phyloP scores from a whole-genome alignment of 1,140 invertebrate species.

The Atta cephalotes region DNA sequence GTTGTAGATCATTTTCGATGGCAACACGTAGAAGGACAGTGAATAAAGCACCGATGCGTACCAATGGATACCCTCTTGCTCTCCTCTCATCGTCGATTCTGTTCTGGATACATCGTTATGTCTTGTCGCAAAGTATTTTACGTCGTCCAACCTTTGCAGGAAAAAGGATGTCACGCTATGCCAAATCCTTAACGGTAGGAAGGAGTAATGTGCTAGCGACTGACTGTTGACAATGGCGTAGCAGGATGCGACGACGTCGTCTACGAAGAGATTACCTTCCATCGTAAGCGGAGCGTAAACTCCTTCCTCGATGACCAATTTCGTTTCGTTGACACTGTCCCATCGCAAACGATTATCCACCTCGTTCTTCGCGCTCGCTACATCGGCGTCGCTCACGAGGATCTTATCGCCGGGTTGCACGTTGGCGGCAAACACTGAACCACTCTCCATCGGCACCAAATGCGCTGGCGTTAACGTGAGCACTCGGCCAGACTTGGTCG shows the following conservation, averaged over 20 bases:
- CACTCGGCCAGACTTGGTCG: slow-evolving; percentile 89
- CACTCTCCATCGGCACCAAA: slow-evolving; percentile 88
- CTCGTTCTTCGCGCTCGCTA: slow-evolving; percentile 74
- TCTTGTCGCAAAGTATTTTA: slow-evolving; percentile 58
- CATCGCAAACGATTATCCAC: slow-evolving; percentile 80
- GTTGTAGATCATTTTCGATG: slow-evolving; percentile 82
- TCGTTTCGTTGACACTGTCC: slow-evolving; percentile 89
- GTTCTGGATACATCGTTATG: slow-evolving; percentile 48
- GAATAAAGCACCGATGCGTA: slow-evolving; percentile 93
- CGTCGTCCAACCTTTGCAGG: slow-evolving; percentile 33
- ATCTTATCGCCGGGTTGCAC: slow-evolving; percentile 86
- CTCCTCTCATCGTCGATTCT: slow-evolving; percentile 18
- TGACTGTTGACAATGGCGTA: slow-evolving; percentile 97
- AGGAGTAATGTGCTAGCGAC: slow-evolving; percentile 93
- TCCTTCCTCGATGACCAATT: slow-evolving; percentile 88
- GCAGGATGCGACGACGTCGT: slow-evolving; percentile 96
- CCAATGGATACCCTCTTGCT: slow-evolving; percentile 92
- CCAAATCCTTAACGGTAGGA: slow-evolving; percentile 91
- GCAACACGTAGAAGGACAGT: slow-evolving; percentile 90
- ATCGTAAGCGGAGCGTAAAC: slow-evolving; percentile 96
- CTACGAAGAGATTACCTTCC: slow-evolving; percentile 95
- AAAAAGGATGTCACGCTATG: slow-evolving; percentile 83
- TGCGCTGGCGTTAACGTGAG: slow-evolving; percentile 95
- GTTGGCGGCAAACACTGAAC: slow-evolving; percentile 88
- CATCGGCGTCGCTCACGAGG: slow-evolving; percentile 82